Conservation (phyloP, 2,888 invertebrate genomes). For the Polyploca ridens region DNA sequence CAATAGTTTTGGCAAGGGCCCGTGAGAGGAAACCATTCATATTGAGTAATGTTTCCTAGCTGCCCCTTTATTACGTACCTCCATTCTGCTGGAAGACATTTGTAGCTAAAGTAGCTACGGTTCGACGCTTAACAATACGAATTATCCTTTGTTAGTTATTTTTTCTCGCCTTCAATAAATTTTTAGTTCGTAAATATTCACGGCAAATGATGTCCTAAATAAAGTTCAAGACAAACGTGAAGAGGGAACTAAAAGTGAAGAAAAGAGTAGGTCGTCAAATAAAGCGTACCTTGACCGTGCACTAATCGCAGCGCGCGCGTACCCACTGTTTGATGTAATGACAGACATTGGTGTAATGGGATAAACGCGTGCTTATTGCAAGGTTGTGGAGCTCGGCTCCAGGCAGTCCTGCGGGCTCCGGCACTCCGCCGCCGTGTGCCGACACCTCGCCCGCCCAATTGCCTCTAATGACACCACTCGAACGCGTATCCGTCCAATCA, state of each 20-base stretch:
- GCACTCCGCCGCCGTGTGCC: conserved; percentile 59
- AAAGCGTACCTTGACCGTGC: conserved; percentile 78
- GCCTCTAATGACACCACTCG: conserved; percentile 78
- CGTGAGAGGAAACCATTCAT: conserved; percentile 71
- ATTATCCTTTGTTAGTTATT: conserved; percentile 42
- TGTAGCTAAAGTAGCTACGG: conserved; percentile 56
- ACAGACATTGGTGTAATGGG: conserved; percentile 78
- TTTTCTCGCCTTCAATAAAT: conserved; percentile 30
- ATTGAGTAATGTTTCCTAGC: conserved; percentile 73
- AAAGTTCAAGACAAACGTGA: conserved; percentile 18
- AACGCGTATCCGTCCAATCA: conserved; percentile 80
- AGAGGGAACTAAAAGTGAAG: conserved; percentile 31
- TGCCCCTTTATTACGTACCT: conserved; percentile 62
- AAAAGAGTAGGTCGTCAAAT: conserved; percentile 41
- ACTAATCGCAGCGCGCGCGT: conserved; percentile 63
- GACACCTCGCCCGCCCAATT: conserved; percentile 74
- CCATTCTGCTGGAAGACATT: conserved; percentile 58
- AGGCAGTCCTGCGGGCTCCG: conserved; percentile 67
- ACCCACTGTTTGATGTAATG: conserved; percentile 72
- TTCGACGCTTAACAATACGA: conserved; percentile 50
- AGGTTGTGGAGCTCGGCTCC: conserved; percentile 74
- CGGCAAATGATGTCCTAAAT: neutral
- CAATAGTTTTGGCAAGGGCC: conserved; percentile 66
- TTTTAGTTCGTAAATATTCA: conserved; percentile 21
- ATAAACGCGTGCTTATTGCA: conserved; percentile 79